A percentile compares a stretch with the other conserved stretches of the same genome.
Evolutionary conservation across 2,888 invertebrate genomes (phyloP).

Genomic region (Stramonita haemastoma): DNA sequence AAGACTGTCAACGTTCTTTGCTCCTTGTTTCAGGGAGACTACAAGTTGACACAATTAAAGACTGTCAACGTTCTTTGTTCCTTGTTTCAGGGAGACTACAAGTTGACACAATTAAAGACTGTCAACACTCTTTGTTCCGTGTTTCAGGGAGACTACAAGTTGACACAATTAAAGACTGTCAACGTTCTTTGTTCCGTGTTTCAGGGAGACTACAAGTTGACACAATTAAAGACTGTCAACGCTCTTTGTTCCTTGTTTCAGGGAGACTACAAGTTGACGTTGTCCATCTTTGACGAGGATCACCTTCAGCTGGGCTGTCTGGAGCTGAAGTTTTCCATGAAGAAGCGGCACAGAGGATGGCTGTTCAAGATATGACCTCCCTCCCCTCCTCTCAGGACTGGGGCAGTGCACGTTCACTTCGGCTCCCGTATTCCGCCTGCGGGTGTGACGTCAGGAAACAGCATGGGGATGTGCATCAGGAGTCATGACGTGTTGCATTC

Average conservation of each 20-base stretch:
- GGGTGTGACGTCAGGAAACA: not conserved
- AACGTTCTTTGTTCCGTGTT: not conserved
- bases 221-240: not conserved
- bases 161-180: too few species aligned
- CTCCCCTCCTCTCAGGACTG: not conserved
- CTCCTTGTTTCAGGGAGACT: too few species aligned
- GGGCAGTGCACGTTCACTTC: not conserved
- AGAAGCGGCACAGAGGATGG: slow-evolving; percentile 68
- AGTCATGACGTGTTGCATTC: not conserved
- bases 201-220: too few species aligned
- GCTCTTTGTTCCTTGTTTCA: slow-evolving; percentile 50
- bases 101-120: too few species aligned
- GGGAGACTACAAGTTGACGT: slow-evolving; percentile 70
- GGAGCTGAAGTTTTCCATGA: slow-evolving; percentile 64
- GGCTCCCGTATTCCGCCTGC: not conserved
- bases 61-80: too few species aligned
- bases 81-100: too few species aligned
- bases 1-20: too few species aligned
- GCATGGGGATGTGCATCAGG: not conserved
- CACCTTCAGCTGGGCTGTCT: slow-evolving; percentile 66
- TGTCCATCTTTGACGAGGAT: slow-evolving; percentile 63
- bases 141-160: too few species aligned
- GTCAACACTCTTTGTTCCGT: too few species aligned
- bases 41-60: too few species aligned
- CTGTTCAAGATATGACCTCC: slow-evolving; percentile 63